These are phyloP conservation scores for Epizoanthus fatuus DNA, from an alignment of 92 coral and sea anemone species.

Conservation along the genomic window DNA sequence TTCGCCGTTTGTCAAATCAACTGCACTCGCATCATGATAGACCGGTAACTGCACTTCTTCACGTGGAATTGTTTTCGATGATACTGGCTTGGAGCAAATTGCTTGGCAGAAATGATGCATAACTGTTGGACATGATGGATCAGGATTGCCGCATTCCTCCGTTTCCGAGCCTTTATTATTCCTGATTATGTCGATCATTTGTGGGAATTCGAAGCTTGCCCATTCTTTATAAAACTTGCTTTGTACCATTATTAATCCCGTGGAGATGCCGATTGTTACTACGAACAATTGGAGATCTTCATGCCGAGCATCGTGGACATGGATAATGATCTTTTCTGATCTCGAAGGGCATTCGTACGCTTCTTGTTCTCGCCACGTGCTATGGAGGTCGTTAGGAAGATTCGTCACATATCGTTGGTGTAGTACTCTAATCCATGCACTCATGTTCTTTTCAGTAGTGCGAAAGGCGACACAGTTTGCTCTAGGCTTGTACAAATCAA, in stretches of 20 bases:
- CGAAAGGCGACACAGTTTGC: constrained; percentile 28
- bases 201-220: constrained; percentile 26
- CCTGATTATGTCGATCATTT: not conserved
- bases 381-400: constrained; percentile 2
- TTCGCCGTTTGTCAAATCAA: not conserved
- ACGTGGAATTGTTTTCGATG: not conserved
- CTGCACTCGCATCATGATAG: not conserved
- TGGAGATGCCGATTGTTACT: constrained; percentile 8
- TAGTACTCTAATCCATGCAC: constrained; percentile 5
- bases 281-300: constrained; percentile 1
- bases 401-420: constrained; percentile 17
- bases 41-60: too few relatives aligned
- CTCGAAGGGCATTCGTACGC: constrained; percentile 20
- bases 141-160: too few relatives aligned
- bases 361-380: constrained; percentile 31
- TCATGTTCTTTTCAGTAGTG: constrained; percentile 10
- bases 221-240: constrained; percentile 28
- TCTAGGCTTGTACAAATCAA: constrained; percentile 17
- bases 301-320: constrained; percentile 1
- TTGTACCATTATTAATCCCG: constrained; percentile 28
- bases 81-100: too few relatives aligned
- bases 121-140: too few relatives aligned
- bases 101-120: too few relatives aligned
- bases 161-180: not conserved
- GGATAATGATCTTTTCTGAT: constrained; percentile 9